Base-by-base conservation (phyloP, 2,113 vertebrate genomes). In the Coregonus clupeaformis region DNA sequence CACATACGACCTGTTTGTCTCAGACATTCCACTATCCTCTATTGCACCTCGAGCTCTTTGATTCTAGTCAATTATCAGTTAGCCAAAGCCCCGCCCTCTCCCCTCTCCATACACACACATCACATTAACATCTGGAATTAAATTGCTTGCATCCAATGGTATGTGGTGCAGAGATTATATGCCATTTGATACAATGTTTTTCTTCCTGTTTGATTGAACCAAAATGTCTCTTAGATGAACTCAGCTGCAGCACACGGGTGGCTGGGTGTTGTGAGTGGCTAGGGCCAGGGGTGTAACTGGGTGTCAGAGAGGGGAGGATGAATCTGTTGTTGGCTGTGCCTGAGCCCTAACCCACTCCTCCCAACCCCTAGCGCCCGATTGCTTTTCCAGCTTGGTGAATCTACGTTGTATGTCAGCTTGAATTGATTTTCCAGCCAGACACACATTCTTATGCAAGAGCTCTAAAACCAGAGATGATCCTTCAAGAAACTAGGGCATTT, bases 41-140 rank as follows among this genome's bases (percentile, higher is more conserved):
- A 71, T 77, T 74, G 77, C 84, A 78, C 83, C 82, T 49, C 67
- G 78, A 85, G 72, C 69, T 3, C 24, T 73, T 86, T 79, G 85
- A 82, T 45, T 49, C 5, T 69, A 72, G 77, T 76, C 71, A 52
- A 65, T 32, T 59, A 47, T 65, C 73, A 63, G 63, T 27, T 18
- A 25, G 73, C 77, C 82, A 80, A 82, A 78, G 69, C 63, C 52
- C 73, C 69, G 59, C 77, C 72, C 75, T 63, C 59, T 27, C 55
- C 36, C 22, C 22, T 62, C 76, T 67, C 45, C 36, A 52, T 67
- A 80, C 75, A 71, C 72, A 82, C 83, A 82, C 77, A 80, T 66
- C 20, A 70, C 72, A 81, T 75, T 82, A 57, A 91, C 90, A 91
- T 90, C 91, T 92, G 91, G 87, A 85, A 82, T 88, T 67, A 84